A percentile compares a stretch with the other conserved stretches of the same genome.
Conservation (phyloP, 2,888 invertebrate genomes). For the Rhagonycha fulva region DNA sequence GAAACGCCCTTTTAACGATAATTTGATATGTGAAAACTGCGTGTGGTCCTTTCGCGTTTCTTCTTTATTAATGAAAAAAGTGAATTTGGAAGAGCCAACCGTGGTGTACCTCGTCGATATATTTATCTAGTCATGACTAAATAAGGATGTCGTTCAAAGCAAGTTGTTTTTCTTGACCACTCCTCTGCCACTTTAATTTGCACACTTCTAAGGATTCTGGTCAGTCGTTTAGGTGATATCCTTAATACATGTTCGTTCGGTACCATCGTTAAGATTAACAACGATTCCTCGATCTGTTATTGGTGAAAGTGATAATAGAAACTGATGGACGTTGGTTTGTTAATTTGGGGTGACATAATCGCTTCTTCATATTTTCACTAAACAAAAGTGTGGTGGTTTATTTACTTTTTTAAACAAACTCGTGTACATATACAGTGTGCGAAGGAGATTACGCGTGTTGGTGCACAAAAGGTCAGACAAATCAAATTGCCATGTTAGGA, state of each 20-base stretch:
- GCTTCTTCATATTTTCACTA: slow-evolving; percentile 6
- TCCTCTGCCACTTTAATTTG: slow-evolving; percentile 35
- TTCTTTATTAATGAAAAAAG: neutral
- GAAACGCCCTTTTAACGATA: neutral
- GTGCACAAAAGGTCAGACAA: slow-evolving; percentile 40
- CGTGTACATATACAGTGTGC: slow-evolving; percentile 41
- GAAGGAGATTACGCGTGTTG: slow-evolving; percentile 42
- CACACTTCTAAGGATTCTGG: slow-evolving; percentile 34
- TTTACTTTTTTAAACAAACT: slow-evolving; percentile 27
- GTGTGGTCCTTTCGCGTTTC: neutral
- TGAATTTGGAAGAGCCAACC: slow-evolving; percentile 6
- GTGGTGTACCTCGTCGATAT: slow-evolving; percentile 9
- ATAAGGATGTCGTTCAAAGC: slow-evolving; percentile 34
- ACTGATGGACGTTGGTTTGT: slow-evolving; percentile 7
- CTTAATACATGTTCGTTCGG: slow-evolving; percentile 5
- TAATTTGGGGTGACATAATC: neutral
- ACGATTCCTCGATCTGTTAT: slow-evolving; percentile 12
- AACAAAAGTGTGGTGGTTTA: neutral
- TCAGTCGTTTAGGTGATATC: slow-evolving; percentile 33
- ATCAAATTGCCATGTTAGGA: slow-evolving; percentile 47
- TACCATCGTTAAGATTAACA: neutral
- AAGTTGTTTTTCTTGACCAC: slow-evolving; percentile 33
- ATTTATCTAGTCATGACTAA: slow-evolving; percentile 31
- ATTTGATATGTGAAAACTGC: neutral
- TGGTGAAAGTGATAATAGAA: slow-evolving; percentile 18